Evolutionary conservation across 1,140 invertebrate species (phyloP), one percentile per base, ranked within the genome.

Genomic region (Meloidogyne hapla): DNA sequence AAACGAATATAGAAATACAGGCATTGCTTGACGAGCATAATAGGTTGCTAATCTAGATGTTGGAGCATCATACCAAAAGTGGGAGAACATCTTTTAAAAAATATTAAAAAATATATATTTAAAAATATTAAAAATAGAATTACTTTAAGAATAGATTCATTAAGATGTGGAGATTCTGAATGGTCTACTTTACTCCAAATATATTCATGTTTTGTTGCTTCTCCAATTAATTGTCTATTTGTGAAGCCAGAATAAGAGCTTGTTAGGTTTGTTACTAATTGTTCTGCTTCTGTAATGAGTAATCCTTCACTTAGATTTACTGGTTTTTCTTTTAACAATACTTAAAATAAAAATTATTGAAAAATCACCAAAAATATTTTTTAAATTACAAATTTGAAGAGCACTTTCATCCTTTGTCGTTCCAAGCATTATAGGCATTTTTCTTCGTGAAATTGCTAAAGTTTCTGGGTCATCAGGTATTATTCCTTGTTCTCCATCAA

Each of bases 61-160:
- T 38, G 85, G 85, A 13, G 85, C 83, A 68, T 86, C 86, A 74
- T 83, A 87, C 85, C 85, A 86, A 71, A 86, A 86, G 48, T 86
- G 85, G 1, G 85, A 86, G 74, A 82, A 86, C 84, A 86, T 86
- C 86, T 86, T 45, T 33, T 15, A 38, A 28, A 45, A n/a, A 67
- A 18, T 13, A 15, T 21, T 12, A 33, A n/a, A 67, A 62, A 13
- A n/a, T 0, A 26, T 69, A n/a, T n/a, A n/a, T 13, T 18, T 1
- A 9, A 23, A 72, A 66, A 25, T 33, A 62, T 26, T n/a, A n/a
- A n/a, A n/a, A n/a, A n/a, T n/a, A n/a, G n/a, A n/a, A n/a, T 13
- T 42, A 84, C 84, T 67, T 85, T 81, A 9, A 86, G 74, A 15
- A 86, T 68, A 2, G 83, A 85, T 74, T 86, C 82, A 42, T 78